Conservation (phyloP, 2,113 vertebrate species). For the Origma solitaria region DNA sequence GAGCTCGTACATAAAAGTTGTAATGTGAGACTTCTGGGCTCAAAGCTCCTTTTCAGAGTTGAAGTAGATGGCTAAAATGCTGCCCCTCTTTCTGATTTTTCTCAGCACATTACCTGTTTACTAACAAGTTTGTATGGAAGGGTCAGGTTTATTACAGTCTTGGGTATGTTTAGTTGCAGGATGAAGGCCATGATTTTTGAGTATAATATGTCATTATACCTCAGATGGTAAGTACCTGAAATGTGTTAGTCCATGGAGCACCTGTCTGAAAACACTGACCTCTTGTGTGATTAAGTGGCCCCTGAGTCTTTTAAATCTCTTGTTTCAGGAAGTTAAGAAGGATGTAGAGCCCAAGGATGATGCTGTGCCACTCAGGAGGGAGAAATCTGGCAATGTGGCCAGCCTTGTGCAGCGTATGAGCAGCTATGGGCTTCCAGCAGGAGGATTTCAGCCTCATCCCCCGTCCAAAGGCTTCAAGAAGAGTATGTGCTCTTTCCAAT, state of each 20-base stretch:
- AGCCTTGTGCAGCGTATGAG: slow-evolving; percentile 94
- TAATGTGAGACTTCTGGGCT: not conserved
- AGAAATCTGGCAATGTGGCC: slow-evolving; percentile 89
- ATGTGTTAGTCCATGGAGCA: not conserved
- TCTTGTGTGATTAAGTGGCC: not conserved
- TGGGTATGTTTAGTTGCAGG: not conserved
- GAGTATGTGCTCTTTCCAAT: slow-evolving; percentile 79
- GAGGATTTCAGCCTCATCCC: slow-evolving; percentile 85
- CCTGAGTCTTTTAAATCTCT: slow-evolving; percentile 3
- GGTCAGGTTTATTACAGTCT: not conserved
- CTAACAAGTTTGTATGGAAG: not conserved
- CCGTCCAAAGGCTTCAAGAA: slow-evolving; percentile 75
- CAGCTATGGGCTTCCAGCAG: slow-evolving; percentile 86
- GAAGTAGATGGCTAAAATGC: not conserved
- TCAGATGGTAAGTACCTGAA: not conserved
- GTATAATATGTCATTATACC: not conserved
- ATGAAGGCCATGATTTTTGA: not conserved
- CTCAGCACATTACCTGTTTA: not conserved
- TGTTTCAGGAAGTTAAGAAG: slow-evolving; percentile 85
- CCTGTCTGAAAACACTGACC: not conserved
- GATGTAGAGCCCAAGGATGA: slow-evolving; percentile 84
- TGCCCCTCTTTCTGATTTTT: not conserved
- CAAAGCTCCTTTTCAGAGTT: not conserved
- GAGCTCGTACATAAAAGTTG: not conserved
- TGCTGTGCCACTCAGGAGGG: slow-evolving; percentile 70